phyloP scores from a whole-genome alignment of 2,113 vertebrate genomes.

The Pongo pygmaeus region DNA sequence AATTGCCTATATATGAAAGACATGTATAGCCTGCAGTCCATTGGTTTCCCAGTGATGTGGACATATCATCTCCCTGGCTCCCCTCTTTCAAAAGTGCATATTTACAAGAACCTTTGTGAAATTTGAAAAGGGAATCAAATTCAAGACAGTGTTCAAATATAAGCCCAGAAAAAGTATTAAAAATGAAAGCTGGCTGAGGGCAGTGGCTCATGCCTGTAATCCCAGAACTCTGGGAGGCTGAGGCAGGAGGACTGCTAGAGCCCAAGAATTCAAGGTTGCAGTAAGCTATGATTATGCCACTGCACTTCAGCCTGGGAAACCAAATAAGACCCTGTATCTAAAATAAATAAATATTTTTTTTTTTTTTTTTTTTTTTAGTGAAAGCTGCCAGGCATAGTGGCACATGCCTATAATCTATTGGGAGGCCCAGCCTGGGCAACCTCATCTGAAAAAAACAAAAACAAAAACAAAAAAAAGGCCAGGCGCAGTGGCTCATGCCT shows the following conservation, averaged over 20 bases:
- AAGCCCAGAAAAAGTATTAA: slow-evolving; percentile 8
- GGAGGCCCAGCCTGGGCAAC: no score
- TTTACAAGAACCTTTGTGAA: not conserved
- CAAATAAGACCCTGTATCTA: not conserved
- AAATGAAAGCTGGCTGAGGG: not conserved
- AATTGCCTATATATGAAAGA: not conserved
- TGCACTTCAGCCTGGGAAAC: not conserved
- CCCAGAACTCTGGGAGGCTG: not conserved
- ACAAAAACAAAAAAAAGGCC: no score
- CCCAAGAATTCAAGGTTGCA: not conserved
- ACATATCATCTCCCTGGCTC: not conserved
- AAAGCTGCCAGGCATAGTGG: no score
- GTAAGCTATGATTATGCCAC: no score
- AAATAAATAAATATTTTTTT: not conserved
- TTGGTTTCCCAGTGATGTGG: not conserved
- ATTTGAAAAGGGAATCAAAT: not conserved
- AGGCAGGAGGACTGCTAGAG: not conserved
- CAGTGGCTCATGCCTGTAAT: not conserved
- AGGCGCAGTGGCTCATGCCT: no score
- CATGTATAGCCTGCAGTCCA: not conserved
- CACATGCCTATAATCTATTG: no score
- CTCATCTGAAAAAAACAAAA: no score
- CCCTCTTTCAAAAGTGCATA: not conserved
- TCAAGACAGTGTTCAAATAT: slow-evolving; percentile 20
- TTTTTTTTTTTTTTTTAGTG: no score